Percentiles rank a stretch among this genome's conserved stretches.
These are phyloP conservation scores for Manis javanica DNA, from an alignment of 2,797 vertebrate species.

Conservation along the genomic window DNA sequence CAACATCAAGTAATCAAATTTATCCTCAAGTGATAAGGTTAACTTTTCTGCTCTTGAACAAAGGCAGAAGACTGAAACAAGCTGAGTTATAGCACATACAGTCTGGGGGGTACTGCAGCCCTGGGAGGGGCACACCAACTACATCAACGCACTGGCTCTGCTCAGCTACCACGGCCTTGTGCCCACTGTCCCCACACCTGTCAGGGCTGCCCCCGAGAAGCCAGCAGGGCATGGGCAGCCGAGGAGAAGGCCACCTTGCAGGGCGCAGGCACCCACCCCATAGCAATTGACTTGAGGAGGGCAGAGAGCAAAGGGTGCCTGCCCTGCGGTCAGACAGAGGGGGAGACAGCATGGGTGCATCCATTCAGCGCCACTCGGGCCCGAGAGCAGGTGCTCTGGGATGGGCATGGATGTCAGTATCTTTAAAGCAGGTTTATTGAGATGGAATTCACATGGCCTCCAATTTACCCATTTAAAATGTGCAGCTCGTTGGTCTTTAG, in stretches of 20 bases:
- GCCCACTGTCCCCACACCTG: rapidly evolving
- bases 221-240: too few relatives aligned
- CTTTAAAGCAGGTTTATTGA: neutral
- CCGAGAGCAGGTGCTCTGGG: neutral
- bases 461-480: neutral
- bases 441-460: neutral
- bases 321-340: neutral
- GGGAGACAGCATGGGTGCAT: too few relatives aligned
- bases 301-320: neutral
- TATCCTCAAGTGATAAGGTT: neutral
- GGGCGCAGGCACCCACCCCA: rapidly evolving
- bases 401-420: too few relatives aligned
- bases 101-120: neutral
- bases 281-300: neutral
- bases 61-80: neutral
- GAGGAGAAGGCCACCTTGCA: neutral
- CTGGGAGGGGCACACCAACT: rapidly evolving
- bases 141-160: rapidly evolving
- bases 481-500: neutral
- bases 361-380: neutral
- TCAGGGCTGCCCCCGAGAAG: neutral
- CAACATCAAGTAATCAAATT: neutral
- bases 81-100: rapidly evolving
- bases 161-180: neutral
- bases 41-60: neutral